Conservation (phyloP, 1,140 invertebrate species). For the Lepidurus couesii region DNA sequence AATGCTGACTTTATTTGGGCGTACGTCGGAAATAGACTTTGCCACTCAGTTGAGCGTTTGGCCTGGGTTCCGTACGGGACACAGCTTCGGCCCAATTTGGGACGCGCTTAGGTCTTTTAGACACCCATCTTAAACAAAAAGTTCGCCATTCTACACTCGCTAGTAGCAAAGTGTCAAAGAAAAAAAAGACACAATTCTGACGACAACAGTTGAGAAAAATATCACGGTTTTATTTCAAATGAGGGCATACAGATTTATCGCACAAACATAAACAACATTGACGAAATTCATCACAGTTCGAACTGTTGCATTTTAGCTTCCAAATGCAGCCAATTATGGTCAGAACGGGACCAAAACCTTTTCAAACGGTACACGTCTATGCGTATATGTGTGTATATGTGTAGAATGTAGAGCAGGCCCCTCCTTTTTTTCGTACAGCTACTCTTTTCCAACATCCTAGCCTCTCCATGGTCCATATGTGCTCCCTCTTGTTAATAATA, state of each 20-base stretch:
- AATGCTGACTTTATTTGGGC: slow-evolving; percentile 12
- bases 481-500: slow-evolving; percentile 11
- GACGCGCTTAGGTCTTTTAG: not conserved
- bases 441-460: not conserved
- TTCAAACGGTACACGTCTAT: not conserved
- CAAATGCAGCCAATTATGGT: not conserved
- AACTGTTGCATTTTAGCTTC: not conserved
- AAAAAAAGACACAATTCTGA: not conserved
- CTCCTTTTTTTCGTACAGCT: slow-evolving; percentile 10
- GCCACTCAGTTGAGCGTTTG: slow-evolving; percentile 13
- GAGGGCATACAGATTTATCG: not conserved
- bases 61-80: not conserved
- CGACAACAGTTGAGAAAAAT: not conserved
- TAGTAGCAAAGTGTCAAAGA: not conserved
- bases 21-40: slow-evolving; percentile 15
- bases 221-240: not conserved
- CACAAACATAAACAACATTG: not conserved
- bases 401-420: not conserved
- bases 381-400: slow-evolving; percentile 1
- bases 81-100: slow-evolving; percentile 8
- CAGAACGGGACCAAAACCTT: not conserved
- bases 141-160: not conserved
- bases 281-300: not conserved
- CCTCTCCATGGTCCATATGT: not conserved
- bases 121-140: not conserved